Evolutionary conservation across 2,888 invertebrate species (phyloP), one percentile per base, ranked within the genome.

Genomic region (Eupithecia pulchellata): DNA sequence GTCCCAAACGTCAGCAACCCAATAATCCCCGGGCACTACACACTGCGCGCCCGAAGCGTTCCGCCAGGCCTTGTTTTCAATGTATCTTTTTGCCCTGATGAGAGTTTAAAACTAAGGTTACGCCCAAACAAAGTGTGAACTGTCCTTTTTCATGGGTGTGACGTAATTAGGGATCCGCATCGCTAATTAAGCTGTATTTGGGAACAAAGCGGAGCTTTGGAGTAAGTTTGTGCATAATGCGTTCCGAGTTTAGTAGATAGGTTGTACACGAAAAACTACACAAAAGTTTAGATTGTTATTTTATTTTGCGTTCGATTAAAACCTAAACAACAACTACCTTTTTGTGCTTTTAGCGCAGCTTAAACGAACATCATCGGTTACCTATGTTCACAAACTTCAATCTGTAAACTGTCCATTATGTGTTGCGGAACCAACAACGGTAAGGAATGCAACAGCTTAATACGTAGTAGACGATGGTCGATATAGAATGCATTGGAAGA

Each of bases 151-250:
- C 81, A 79, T 79, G 72, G 77, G 80, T 77, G 80, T 80, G 77
- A 79, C 79, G 82, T 81, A 82, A 84, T 84, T 84, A 84, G 79
- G 80, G 79, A 75, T 77, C 79, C 79, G 66, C 72, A 27, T 79
- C 77, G 80, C 80, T 87, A 89, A 89, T 89, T 88, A 89, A 89
- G 85, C 86, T 81, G 89, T 89, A 86, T 89, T 88, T 86, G 76
- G 82, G 85, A 82, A 88, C 89, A 89, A 88, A 89, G 88, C 85
- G 78, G 77, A 81, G 66, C 75, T n/a, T n/a, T 75, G 72, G 75
- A 78, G 74, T 79, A 88, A 89, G 86, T 89, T 89, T 86, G 82
- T 77, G 82, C 84, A 89, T 89, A 88, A 88, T 81, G 78, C 78
- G 80, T 77, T 70, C 66, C 14, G 69, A 75, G 73, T 77, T 75